Evolutionary conservation across 2,888 invertebrate genomes (phyloP), one percentile per base, ranked within the genome.

Genomic region (Scrobipalpa atriplicella): DNA sequence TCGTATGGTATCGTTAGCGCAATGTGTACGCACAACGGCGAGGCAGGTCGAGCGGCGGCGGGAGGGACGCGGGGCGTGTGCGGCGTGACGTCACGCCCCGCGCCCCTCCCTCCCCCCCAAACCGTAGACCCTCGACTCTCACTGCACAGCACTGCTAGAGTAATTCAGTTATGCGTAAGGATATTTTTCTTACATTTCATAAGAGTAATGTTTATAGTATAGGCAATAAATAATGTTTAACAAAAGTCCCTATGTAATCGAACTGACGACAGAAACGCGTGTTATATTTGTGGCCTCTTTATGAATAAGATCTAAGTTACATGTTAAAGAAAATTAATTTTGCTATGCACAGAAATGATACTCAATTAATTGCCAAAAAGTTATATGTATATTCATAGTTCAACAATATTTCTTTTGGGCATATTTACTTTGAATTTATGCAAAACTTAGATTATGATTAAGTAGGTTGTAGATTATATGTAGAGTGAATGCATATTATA

Each of bases 361-460:
- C 93, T 93, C 93, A 93, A 90, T 93, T 90, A 92, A 93, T 93
- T 93, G 93, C 93, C 93, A 93, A 93, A 93, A 93, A 93, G 90
- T 92, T 89, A 92, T 91, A 91, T 92, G 85, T 87, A 90, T 92
- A 92, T 92, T 90, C 91, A 91, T 92, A 92, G 90, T 90, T 92
- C 89, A 91, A 91, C 90, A 92, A 90, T 92, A 91, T 90, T 92
- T 90, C 90, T 92, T 92, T 92, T 92, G 92, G 92, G 92, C 92
- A 92, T 92, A 92, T 92, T 89, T 92, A 92, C 90, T 92, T 92
- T 92, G 89, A 90, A 91, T 90, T 91, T 92, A 91, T 92, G 92
- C 91, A 91, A 89, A 90, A 87, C 85, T 87, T 92, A 92, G 92
- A 91, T 92, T 90, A 92, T 91, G 89, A 87, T 72, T 91, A 92